A percentile compares a stretch with the other conserved stretches of the same genome.
Conservation (phyloP, 2,797 vertebrate species). For the Limosa lapponica region DNA sequence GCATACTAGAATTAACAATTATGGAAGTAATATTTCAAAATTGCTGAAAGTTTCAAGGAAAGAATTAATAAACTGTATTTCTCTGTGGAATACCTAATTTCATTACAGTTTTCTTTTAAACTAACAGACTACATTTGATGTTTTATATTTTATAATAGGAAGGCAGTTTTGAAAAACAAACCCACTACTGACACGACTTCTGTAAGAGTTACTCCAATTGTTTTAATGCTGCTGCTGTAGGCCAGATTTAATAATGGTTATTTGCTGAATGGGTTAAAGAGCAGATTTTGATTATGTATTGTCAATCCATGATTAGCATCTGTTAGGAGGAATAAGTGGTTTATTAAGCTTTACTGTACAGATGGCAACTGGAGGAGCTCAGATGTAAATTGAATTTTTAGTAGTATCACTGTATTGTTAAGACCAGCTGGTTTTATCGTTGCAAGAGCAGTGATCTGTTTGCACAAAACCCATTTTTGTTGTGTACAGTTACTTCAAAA, state of each 20-base stretch:
- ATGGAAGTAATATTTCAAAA: neutral
- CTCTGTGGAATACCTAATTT: neutral
- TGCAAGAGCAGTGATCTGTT: conserved; percentile 32
- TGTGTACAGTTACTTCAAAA: neutral
- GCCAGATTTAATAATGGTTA: neutral
- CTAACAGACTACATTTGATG: neutral
- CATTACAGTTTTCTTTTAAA: neutral
- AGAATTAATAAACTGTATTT: neutral
- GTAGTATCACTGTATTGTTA: conserved; percentile 61
- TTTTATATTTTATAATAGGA: neutral
- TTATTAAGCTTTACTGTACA: conserved; percentile 76
- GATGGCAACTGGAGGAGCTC: conserved; percentile 71
- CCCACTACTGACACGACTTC: neutral
- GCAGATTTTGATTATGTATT: conserved; percentile 46
- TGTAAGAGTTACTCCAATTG: neutral
- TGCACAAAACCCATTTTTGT: neutral
- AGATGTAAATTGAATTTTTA: conserved; percentile 70
- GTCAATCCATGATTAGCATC: conserved; percentile 28
- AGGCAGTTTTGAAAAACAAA: neutral
- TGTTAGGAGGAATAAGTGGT: conserved; percentile 52
- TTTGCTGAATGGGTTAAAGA: conserved; percentile 29
- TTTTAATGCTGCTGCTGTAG: conserved; percentile 1
- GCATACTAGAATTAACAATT: neutral
- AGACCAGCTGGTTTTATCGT: conserved; percentile 63
- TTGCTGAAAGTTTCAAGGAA: neutral